These are phyloP conservation scores for Cygnus buccinator DNA, from an alignment of 2,113 vertebrate genomes.

Conservation along the genomic window DNA sequence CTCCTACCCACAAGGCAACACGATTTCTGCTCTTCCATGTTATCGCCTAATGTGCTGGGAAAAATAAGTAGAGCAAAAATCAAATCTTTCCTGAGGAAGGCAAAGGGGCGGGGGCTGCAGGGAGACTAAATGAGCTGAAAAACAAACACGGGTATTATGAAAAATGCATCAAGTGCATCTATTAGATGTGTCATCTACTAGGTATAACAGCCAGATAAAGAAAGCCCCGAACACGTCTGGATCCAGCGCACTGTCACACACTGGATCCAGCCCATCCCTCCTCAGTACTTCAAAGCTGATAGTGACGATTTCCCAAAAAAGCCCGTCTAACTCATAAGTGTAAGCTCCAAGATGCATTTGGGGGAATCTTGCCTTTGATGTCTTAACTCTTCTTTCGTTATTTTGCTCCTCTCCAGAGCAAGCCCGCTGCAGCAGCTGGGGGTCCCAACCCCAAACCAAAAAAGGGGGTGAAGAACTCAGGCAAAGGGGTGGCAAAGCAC, in stretches of 20 bases:
- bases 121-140: conserved; percentile 19
- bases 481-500: background rate
- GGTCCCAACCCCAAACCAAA: background rate
- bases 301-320: background rate
- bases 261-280: background rate
- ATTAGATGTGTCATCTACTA: background rate
- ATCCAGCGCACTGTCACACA: background rate
- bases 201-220: background rate
- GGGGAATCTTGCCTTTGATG: background rate
- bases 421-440: rapidly evolving
- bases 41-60: background rate
- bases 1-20: background rate
- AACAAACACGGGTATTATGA: conserved; percentile 8
- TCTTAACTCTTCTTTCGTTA: background rate
- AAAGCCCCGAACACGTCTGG: background rate
- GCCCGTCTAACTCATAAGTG: rapidly evolving
- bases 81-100: conserved; percentile 6
- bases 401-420: background rate
- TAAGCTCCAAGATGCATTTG: background rate
- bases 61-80: conserved; percentile 46
- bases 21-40: background rate
- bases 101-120: rapidly evolving
- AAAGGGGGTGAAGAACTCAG: background rate
- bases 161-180: conserved; percentile 31
- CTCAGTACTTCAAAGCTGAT: background rate